Evolutionary conservation across 2,888 invertebrate species (phyloP).

Genomic region (Ophioninae sp.): DNA sequence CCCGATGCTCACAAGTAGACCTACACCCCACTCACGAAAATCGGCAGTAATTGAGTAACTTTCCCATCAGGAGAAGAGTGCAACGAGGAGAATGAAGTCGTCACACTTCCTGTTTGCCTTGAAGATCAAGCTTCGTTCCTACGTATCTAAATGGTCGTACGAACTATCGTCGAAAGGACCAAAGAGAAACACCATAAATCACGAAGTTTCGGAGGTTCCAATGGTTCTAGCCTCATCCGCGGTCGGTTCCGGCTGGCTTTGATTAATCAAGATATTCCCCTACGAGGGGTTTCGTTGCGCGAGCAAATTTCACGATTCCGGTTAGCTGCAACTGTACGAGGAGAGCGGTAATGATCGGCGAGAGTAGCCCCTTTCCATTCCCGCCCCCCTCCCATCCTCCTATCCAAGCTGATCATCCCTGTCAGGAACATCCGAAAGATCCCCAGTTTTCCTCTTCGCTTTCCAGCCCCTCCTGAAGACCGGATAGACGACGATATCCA

Average conservation of each 20-base stretch:
- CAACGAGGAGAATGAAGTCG: neutral
- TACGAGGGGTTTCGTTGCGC: constrained; percentile 44
- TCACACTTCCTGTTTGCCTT: constrained; percentile 25
- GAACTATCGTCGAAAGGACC: constrained; percentile 7
- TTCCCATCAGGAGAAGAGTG: neutral
- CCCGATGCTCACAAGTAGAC: neutral
- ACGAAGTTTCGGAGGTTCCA: constrained; percentile 49
- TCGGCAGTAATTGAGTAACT: neutral
- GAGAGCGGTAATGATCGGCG: constrained; percentile 55
- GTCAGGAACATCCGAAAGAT: no score
- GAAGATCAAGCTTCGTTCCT: constrained; percentile 26
- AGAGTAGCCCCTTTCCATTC: constrained; percentile 40
- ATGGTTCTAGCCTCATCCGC: constrained; percentile 26
- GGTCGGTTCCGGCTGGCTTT: constrained; percentile 40
- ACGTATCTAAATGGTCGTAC: constrained; percentile 16
- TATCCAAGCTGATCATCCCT: constrained; percentile 19
- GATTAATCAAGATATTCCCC: constrained; percentile 61
- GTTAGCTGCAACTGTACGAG: constrained; percentile 31
- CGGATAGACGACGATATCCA: constrained; percentile 30
- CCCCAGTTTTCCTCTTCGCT: constrained; percentile 7
- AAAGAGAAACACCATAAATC: constrained; percentile 51
- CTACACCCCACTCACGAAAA: neutral
- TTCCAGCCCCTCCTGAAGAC: constrained; percentile 24
- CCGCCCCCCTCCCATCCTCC: constrained; percentile 38
- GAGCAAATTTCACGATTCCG: constrained; percentile 57